Evolutionary conservation across 2,113 vertebrate species (phyloP).

Genomic region (Hippocampus mohnikei): DNA sequence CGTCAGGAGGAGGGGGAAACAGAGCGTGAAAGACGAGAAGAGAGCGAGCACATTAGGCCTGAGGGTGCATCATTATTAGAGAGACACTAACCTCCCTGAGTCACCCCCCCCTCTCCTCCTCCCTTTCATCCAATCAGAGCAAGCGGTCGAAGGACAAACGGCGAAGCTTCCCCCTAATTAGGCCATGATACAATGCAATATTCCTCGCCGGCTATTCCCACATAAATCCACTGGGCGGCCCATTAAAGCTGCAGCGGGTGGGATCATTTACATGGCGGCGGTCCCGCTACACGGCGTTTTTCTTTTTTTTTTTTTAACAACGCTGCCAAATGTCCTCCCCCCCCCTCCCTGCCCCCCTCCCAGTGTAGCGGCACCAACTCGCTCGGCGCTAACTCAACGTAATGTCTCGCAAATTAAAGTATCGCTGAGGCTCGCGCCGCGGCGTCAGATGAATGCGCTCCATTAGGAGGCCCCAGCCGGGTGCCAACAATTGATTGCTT

Average conservation of each 20-base stretch:
- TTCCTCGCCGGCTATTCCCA: conserved; percentile 60
- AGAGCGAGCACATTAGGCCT: conserved; percentile 59
- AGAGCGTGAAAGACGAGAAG: conserved; percentile 2
- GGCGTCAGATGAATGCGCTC: conserved; percentile 66
- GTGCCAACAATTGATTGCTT: conserved; percentile 71
- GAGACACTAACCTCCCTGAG: conserved; percentile 19
- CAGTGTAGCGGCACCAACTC: conserved; percentile 54
- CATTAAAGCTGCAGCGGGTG: conserved; percentile 62
- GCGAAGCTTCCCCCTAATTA: conserved; percentile 52
- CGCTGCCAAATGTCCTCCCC: neutral
- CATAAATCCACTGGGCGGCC: conserved; percentile 61
- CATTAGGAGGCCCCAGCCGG: conserved; percentile 65
- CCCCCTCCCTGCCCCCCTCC: conserved; percentile 23
- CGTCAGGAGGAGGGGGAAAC: neutral
- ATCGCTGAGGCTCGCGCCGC: conserved; percentile 63
- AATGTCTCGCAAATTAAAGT: conserved; percentile 72
- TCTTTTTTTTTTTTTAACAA: neutral
- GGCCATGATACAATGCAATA: conserved; percentile 58
- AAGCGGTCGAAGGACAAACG: conserved; percentile 43
- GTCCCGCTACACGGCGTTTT: conserved; percentile 48
- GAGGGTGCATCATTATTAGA: conserved; percentile 73
- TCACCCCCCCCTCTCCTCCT: conserved; percentile 6
- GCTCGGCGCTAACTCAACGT: conserved; percentile 73
- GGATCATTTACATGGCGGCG: conserved; percentile 61
- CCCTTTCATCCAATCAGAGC: conserved; percentile 41